Base-by-base conservation (phyloP, 2,888 invertebrate species). In the Gymnoscelis rufifasciata region DNA sequence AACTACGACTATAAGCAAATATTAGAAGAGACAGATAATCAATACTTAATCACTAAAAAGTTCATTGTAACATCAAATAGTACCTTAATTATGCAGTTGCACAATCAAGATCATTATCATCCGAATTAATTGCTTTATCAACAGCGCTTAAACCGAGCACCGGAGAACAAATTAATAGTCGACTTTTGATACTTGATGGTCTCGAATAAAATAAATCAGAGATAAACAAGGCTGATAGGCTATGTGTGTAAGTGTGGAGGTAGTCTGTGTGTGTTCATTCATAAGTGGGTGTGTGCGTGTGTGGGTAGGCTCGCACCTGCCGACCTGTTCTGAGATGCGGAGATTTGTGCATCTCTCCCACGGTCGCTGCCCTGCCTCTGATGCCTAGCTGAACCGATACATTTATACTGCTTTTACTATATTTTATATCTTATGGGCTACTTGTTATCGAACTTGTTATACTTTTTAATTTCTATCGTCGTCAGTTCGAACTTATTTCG, bases 281-380 rank as follows among this genome's bases (percentile, higher is more conserved):
- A 87, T 87, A 81, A 83, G 83, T 75, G 77, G 81, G 76, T 77
- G 70, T 43, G 54, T 38, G 39, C 36, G 62, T 54, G 62, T 57
- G 68, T 57, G 63, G 33, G 60, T 61, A 68, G 52, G 68, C 62
- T 61, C 76, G 81, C 88, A 88, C 88, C 88, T 88, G 88, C 87
- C 88, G 83, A 88, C 88, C 88, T 81, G 88, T 88, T 88, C 78
- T 78, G 80, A 86, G 87, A 87, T 86, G 87, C 84, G 83, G 86
- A 88, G 88, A 88, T 88, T 88, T 88, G 87, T 84, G 77, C 83
- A 71, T 72, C 83, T 84, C 83, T 88, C 88, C 87, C 88, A 87
- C 88, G 88, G 88, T 87, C 87, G 86, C 76, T 87, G 87, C 74
- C 83, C 86, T 68, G 64, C 66, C 75, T 74, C 74, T 71, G 78